Evolutionary conservation across 1,140 invertebrate genomes (phyloP), one percentile per base, ranked within the genome.

Genomic region (Nasonia longicornis): DNA sequence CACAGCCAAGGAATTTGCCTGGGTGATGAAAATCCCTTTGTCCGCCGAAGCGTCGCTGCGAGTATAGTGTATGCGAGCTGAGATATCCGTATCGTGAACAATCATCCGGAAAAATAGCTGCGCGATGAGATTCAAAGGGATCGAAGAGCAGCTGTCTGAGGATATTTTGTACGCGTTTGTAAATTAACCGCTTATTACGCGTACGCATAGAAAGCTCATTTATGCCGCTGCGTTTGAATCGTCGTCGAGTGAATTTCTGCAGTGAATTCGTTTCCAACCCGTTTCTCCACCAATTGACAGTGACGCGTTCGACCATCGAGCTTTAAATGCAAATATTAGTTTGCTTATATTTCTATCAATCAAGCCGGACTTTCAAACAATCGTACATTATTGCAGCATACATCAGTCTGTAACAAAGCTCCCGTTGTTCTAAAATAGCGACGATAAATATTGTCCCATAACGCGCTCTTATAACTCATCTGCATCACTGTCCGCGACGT

Each of bases 21-120:
- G 64, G 64, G 35, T 72, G 77, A 76, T 82, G 79, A 79, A 76
- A 85, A 84, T 84, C 82, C 82, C 84, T 86, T 84, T 85, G 71
- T 73, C 29, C 38, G 67, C 29, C 38, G 45, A 52, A 7, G 69
- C 20, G 48, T 72, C 2, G 35, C 4, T 48, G 1, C 20, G 3
- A n/a, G 16, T 38, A 20, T 38, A 70, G 31, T 70, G 20, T 70
- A 70, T 35, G 26, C 22, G 0, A 7, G 26, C 66, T 67, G 0
- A 31, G 66, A 67, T 67, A 35, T 35, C 29, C 14, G 66, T 67
- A 67, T 67, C 22, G 22, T 31, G 22, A 67, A 67, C 31, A 29
- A 67, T 67, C 52, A 58, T 20, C 20, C 1, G 26, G 64, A 67
- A 67, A 67, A 67, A 67, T 35, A 42, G 69, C 31, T 35, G 26